phyloP scores from a whole-genome alignment of 2,888 invertebrate species.

The Pteria penguin region DNA sequence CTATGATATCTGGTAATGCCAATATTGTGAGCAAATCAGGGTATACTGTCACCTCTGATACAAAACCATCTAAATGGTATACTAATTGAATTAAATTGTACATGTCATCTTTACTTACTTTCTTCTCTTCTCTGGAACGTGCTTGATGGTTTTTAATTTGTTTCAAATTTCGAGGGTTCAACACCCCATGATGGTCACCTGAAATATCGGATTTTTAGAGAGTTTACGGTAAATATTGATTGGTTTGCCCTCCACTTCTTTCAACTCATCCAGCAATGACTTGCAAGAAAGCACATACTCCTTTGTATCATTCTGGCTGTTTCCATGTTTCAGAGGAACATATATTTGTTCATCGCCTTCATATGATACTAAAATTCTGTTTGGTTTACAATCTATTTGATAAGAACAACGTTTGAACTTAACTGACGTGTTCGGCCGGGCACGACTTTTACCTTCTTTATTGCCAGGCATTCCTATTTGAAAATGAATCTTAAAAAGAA shows the following conservation, averaged over 20 bases:
- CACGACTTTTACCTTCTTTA: slow-evolving; percentile 10
- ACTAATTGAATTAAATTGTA: slow-evolving; percentile 20
- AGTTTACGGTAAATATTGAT: slow-evolving; percentile 1
- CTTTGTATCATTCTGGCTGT: background rate
- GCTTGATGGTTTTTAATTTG: slow-evolving; percentile 14
- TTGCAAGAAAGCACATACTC: background rate
- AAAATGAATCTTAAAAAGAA: background rate
- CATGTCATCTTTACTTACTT: slow-evolving; percentile 13
- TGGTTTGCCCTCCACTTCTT: slow-evolving; percentile 1
- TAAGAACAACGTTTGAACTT: slow-evolving; percentile 8
- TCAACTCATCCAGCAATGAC: slow-evolving; percentile 5
- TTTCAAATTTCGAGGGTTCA: slow-evolving; percentile 25
- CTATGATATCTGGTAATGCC: slow-evolving; percentile 10
- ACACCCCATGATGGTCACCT: slow-evolving; percentile 1
- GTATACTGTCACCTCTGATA: slow-evolving; percentile 12
- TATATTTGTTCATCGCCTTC: slow-evolving; percentile 14
- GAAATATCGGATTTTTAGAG: background rate
- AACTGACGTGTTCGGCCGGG: background rate
- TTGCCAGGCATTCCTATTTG: slow-evolving; percentile 11
- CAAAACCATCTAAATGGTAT: slow-evolving; percentile 19
- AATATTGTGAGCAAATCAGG: slow-evolving; percentile 18
- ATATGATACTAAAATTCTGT: slow-evolving; percentile 5
- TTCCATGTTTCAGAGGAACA: slow-evolving; percentile 12
- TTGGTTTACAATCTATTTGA: background rate
- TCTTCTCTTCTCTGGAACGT: background rate